Evolutionary conservation across 2,888 invertebrate genomes (phyloP), one percentile per base, ranked within the genome.

Genomic region (Seladonia tumulorum): DNA sequence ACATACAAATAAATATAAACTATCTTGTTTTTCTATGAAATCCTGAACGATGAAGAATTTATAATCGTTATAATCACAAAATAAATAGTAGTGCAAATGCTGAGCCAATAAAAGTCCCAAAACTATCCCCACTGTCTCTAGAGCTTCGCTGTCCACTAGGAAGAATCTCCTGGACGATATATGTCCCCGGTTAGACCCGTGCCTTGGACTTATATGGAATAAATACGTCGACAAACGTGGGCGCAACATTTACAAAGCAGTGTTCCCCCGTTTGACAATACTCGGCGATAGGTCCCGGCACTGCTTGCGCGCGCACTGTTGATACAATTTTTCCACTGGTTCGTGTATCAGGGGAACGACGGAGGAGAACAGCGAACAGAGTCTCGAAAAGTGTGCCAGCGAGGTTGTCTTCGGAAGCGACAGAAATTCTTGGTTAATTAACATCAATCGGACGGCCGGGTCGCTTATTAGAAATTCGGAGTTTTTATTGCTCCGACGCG

Each of bases 181-280:
- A 35, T 35, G 35, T 35, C 35, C 5, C 35, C 5, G 5, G 35
- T 5, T 35, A 35, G 4, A 35, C 35, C 35, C 35, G 35, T 35
- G 35, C 5, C 5, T 35, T 35, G 4, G 35, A 35, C 35, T 0
- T 35, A 5, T 35, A 35, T 35, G 4, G 35, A 35, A 3, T 35
- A 82, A 81, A 72, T 80, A 77, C 53, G 5, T 29, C 39, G 25
- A 73, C 79, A 90, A 90, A 90, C 75, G 81, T 77, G 53, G 85
- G 87, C 81, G 84, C 73, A 85, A 83, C 86, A 57, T 78, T 82
- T 82, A 83, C 53, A 45, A 82, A 47, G 71, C 60, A 35, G 14
- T 47, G 70, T 49, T 35, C 66, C 60, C 47, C 72, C 29, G 78
- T 80, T 86, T 75, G 47, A 73, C 73, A 10, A n/a, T 29, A 49